These are phyloP conservation scores for Mesorhabditis belari DNA, from an alignment of 2,888 invertebrate species.

Conservation along the genomic window DNA sequence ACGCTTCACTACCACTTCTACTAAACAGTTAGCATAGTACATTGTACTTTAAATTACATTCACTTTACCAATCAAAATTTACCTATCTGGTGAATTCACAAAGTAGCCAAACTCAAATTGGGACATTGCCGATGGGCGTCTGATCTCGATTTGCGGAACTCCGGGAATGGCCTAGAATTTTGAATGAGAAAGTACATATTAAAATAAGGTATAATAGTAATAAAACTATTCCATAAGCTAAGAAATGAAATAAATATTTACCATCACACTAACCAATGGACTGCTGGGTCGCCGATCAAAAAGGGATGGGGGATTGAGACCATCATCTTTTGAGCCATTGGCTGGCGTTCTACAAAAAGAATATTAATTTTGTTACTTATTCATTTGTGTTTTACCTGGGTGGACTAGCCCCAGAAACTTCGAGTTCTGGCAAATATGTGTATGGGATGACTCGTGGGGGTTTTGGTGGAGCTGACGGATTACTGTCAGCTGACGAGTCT, in stretches of 20 bases:
- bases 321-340: not conserved
- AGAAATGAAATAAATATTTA: not conserved
- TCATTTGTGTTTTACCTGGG: conserved; percentile 28
- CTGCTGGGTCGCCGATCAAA: conserved; percentile 42
- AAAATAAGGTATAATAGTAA: not conserved
- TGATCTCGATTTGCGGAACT: conserved; percentile 48
- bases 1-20: conserved; percentile 17
- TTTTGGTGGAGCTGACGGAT: conserved; percentile 4
- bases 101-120: conserved; percentile 53
- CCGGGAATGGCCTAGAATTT: conserved; percentile 50
- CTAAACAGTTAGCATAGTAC: not conserved
- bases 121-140: conserved; percentile 48
- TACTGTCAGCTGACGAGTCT: conserved; percentile 7
- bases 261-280: not conserved
- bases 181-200: not conserved
- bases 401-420: conserved; percentile 50
- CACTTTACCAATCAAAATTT: conserved; percentile 24
- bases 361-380: not conserved
- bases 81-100: conserved; percentile 49
- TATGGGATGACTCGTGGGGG: conserved; percentile 33
- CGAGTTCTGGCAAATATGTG: conserved; percentile 47
- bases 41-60: not conserved
- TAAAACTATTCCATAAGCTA: not conserved
- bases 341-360: not conserved
- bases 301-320: conserved; percentile 9